Percentiles rank a stretch among this genome's conserved stretches.
Evolutionary conservation across 2,113 vertebrate species (phyloP).

Genomic region (Neomonachus schauinslandi): DNA sequence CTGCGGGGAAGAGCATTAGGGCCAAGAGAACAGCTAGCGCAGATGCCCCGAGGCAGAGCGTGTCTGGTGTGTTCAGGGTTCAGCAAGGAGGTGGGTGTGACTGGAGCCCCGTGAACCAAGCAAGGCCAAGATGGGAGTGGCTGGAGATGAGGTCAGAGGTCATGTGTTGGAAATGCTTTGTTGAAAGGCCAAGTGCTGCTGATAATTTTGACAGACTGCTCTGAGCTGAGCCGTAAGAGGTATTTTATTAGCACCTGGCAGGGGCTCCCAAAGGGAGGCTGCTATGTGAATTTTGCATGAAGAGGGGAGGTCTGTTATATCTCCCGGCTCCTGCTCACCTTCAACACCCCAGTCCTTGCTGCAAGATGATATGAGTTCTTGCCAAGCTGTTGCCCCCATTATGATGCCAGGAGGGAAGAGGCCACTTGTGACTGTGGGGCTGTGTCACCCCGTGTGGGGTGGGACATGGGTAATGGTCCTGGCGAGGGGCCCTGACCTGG

Average conservation of each 20-base stretch:
- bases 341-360: background rate
- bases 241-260: background rate
- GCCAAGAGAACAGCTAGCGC: background rate
- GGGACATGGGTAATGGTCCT: background rate
- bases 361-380: fast-evolving
- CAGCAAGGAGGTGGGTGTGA: fast-evolving
- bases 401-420: background rate
- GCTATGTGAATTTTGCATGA: background rate
- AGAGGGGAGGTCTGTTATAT: background rate
- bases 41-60: background rate
- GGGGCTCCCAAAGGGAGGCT: background rate
- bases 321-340: background rate
- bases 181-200: background rate
- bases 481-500: background rate
- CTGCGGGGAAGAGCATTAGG: background rate
- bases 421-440: background rate
- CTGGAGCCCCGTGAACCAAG: fast-evolving
- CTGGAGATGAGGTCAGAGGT: background rate
- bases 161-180: background rate
- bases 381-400: background rate
- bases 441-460: background rate
- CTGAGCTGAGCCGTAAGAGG: background rate
- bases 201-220: background rate
- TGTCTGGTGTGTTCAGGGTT: background rate
- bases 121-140: background rate